These are phyloP conservation scores for Pangasius macronema DNA, from an alignment of 2,797 vertebrate genomes.

Conservation along the genomic window DNA sequence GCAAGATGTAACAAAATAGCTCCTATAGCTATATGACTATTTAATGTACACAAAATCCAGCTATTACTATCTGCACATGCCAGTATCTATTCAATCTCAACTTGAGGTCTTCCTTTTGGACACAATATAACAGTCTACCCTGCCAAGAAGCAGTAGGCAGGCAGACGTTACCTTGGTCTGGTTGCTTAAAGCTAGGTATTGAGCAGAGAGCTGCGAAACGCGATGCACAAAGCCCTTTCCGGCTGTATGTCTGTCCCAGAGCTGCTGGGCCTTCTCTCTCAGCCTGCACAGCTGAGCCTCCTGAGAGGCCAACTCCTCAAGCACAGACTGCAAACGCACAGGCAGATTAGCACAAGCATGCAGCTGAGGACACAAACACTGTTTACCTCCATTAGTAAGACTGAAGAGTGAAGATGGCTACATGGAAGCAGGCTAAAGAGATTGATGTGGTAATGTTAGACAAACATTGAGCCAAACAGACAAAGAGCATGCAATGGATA, in stretches of 20 bases:
- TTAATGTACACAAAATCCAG: not conserved
- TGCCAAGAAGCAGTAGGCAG: constrained; percentile 64
- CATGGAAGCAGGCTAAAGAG: constrained; percentile 52
- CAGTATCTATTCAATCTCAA: constrained; percentile 12
- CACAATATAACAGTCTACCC: constrained; percentile 7
- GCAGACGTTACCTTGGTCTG: constrained; percentile 89
- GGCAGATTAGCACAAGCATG: constrained; percentile 72
- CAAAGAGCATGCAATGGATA: constrained; percentile 32
- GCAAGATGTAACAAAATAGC: not conserved
- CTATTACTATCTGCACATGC: not conserved
- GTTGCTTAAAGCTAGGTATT: constrained; percentile 95
- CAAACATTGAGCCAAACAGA: constrained; percentile 38
- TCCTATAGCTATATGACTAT: not conserved
- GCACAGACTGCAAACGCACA: constrained; percentile 89
- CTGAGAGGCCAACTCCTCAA: constrained; percentile 92
- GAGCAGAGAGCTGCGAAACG: constrained; percentile 95
- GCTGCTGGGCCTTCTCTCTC: constrained; percentile 93
- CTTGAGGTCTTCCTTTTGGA: not conserved
- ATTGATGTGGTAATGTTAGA: constrained; percentile 37
- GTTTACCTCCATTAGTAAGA: constrained; percentile 59
- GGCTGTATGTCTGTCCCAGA: constrained; percentile 94
- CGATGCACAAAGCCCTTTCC: constrained; percentile 97
- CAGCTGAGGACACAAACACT: constrained; percentile 55
- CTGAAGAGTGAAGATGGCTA: constrained; percentile 47
- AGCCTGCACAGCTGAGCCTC: constrained; percentile 90